Base-by-base conservation (phyloP, 2,888 invertebrate genomes). In the Ptychoptera contaminata region DNA sequence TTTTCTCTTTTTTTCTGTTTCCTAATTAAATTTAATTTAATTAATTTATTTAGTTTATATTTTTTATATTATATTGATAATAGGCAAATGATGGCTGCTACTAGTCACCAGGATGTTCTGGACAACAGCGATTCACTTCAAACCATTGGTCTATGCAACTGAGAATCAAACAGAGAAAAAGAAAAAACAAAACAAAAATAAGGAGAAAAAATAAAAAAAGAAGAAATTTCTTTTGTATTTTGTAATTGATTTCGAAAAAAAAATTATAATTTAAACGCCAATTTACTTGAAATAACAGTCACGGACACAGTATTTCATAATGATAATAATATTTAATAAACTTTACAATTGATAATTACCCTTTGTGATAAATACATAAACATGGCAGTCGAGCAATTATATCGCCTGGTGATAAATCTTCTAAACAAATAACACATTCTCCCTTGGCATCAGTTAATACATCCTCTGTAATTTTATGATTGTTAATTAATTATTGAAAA, bases 121-220 rank as follows among this genome's bases (percentile, higher is more conserved):
- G 97, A 73, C 97, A 97, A 61, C 91, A 91, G 69, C 96, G 82
- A 75, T 96, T 97, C 66, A 93, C 87, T 70, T 93, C 90, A 73
- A 97, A 97, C 97, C 97, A 97, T 71, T 86, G 83, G 74, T 97
- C 96, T 73, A 97, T 96, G 75, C 97, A 97, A 68, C 93, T 96
- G 75, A 41, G 82, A 77, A 49, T 46, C 42, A 23, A 6, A 42
- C 38, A 14, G 16, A 46, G 52, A 40, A 35, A 36, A 11, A 12
- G 29, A 30, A 38, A 44, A 54, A 49, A 57, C 53, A 48, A 50
- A 49, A 44, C 49, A 46, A 46, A 49, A 38, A 50, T 49, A 42
- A 39, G 37, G 35, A 38, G 12, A 39, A 14, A 30, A 32, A 41
- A 35, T 44, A 36, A 42, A n/a, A 30, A 30, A 40, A 16, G 29